A percentile compares a stretch with the other conserved stretches of the same genome.
phyloP scores from a whole-genome alignment of 2,113 vertebrate genomes.

The Cyprinus carpio region DNA sequence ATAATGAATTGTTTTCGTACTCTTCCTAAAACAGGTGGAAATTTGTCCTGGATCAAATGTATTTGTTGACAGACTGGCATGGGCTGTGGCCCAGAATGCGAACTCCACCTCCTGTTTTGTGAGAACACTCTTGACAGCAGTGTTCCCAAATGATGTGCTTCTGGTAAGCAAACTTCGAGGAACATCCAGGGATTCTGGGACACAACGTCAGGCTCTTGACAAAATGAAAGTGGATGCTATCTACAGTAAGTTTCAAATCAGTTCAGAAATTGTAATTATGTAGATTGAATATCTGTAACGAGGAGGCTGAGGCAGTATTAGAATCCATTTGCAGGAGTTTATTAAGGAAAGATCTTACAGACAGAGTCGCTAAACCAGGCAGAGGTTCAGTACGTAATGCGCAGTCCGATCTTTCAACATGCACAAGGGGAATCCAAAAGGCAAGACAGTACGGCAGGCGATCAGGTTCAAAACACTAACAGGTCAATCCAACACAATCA shows the following conservation, averaged over 20 bases:
- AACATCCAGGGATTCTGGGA: slow-evolving; percentile 33
- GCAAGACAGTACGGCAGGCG: too few relatives aligned
- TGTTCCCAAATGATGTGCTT: slow-evolving; percentile 47
- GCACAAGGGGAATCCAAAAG: too few relatives aligned
- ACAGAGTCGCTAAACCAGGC: too few relatives aligned
- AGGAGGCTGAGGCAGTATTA: too few relatives aligned
- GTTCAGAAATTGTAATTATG: neutral
- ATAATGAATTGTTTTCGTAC: neutral
- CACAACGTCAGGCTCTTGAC: slow-evolving; percentile 31
- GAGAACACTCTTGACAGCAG: slow-evolving; percentile 40
- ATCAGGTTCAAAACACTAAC: too few relatives aligned
- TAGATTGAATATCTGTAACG: neutral
- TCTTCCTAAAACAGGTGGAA: slow-evolving; percentile 25
- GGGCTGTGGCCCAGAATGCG: slow-evolving; percentile 47
- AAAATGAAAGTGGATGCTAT: slow-evolving; percentile 51
- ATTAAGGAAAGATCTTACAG: too few relatives aligned
- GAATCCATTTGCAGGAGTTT: too few relatives aligned
- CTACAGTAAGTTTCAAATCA: slow-evolving; percentile 27
- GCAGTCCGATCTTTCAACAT: too few relatives aligned
- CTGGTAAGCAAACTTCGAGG: slow-evolving; percentile 47
- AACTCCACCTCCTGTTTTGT: slow-evolving; percentile 48
- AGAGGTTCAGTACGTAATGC: too few relatives aligned
- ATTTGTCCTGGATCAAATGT: slow-evolving; percentile 42
- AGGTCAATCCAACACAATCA: too few relatives aligned
- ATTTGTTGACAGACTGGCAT: slow-evolving; percentile 33